These are phyloP conservation scores for Anser cygnoides DNA, from an alignment of 2,113 vertebrate genomes.

Conservation along the genomic window DNA sequence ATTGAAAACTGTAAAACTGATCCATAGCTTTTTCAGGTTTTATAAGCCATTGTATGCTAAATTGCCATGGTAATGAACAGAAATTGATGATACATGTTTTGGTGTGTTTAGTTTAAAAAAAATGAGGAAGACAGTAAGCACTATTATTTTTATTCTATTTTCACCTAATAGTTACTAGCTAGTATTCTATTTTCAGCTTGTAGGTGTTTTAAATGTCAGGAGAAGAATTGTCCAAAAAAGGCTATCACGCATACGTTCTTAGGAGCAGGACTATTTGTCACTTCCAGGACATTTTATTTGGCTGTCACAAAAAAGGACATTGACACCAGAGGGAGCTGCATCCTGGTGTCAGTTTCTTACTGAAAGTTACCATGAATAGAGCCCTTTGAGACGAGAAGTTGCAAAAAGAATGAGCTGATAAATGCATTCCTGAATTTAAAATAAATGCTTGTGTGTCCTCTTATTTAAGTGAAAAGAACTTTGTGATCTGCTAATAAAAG, in stretches of 20 bases:
- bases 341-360: neutral
- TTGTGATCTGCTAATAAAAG: neutral
- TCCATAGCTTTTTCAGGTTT: neutral
- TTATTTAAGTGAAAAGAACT: neutral
- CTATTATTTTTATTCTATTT: neutral
- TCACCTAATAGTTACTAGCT: neutral
- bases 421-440: neutral
- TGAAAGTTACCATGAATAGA: neutral
- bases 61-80: neutral
- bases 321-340: conserved; percentile 1
- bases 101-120: neutral
- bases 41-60: neutral
- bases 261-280: fast-evolving
- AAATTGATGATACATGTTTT: neutral
- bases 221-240: neutral
- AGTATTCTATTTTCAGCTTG: neutral
- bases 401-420: neutral
- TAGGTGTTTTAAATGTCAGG: neutral
- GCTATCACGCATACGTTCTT: fast-evolving
- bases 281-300: neutral
- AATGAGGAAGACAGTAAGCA: neutral
- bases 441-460: neutral
- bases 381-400: neutral
- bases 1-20: neutral
- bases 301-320: neutral